A percentile compares a stretch with the other conserved stretches of the same genome.
These are phyloP conservation scores for Silurus asotus DNA, from an alignment of 2,113 vertebrate species.

Conservation along the genomic window DNA sequence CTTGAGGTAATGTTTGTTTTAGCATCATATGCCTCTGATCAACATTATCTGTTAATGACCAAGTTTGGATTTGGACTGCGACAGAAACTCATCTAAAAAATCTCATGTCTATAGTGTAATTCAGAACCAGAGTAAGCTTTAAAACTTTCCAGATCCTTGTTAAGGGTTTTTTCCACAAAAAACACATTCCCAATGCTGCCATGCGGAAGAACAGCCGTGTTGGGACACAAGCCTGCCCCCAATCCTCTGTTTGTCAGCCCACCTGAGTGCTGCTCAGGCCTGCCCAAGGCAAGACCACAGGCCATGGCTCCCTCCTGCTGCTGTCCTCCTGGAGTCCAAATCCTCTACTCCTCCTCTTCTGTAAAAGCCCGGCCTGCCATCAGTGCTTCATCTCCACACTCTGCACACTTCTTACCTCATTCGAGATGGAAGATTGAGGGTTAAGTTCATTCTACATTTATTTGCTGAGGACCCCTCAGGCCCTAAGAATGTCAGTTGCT, in stretches of 20 bases:
- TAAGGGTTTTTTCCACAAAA: conserved; percentile 24
- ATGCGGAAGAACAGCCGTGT: conserved; percentile 35
- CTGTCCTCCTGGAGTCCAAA: conserved; percentile 55
- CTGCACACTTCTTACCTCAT: conserved; percentile 63
- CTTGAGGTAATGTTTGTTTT: too few relatives aligned
- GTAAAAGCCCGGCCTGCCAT: conserved; percentile 67
- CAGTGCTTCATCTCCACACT: conserved; percentile 62
- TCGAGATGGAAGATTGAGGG: conserved; percentile 56
- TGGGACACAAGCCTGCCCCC: conserved; percentile 47
- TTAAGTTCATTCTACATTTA: conserved; percentile 57
- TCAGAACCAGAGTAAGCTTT: not conserved
- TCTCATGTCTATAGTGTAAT: not conserved
- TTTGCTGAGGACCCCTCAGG: conserved; percentile 61
- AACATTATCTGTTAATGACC: too few relatives aligned
- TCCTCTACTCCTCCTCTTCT: conserved; percentile 67
- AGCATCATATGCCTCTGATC: too few relatives aligned
- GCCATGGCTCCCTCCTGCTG: conserved; percentile 73
- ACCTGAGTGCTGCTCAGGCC: conserved; percentile 75
- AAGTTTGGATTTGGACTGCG: too few relatives aligned
- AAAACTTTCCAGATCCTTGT: conserved; percentile 32
- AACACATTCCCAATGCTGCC: conserved; percentile 13
- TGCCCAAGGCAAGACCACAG: conserved; percentile 81
- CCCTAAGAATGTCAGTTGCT: conserved; percentile 60
- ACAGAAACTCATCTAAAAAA: too few relatives aligned
- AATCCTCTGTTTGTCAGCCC: conserved; percentile 73